phyloP scores from a whole-genome alignment of 2,888 invertebrate genomes.

The Xestia rhomboidea region DNA sequence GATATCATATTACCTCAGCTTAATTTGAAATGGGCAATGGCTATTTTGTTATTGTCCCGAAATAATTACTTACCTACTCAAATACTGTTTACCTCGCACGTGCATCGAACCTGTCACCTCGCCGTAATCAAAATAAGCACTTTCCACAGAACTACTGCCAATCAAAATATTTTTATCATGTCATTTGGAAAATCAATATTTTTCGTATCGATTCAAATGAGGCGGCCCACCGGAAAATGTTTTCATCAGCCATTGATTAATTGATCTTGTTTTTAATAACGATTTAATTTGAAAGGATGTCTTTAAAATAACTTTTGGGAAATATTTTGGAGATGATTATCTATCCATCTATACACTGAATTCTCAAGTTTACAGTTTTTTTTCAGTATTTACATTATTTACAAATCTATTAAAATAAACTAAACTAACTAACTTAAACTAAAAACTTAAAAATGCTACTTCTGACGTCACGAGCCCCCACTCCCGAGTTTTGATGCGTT shows the following conservation, averaged over 20 bases:
- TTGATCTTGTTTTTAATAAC: constrained; percentile 16
- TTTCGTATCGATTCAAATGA: not conserved
- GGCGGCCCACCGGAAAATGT: constrained; percentile 24
- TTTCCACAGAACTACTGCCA: constrained; percentile 22
- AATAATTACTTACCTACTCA: constrained; percentile 14
- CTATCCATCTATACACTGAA: too few relatives aligned
- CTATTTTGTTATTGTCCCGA: not conserved
- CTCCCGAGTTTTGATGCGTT: too few relatives aligned
- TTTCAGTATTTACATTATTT: too few relatives aligned
- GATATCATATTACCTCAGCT: not conserved
- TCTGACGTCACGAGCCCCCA: too few relatives aligned
- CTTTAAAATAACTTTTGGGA: too few relatives aligned
- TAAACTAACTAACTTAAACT: too few relatives aligned
- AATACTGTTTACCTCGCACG: constrained; percentile 6
- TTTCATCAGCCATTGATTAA: constrained; percentile 2
- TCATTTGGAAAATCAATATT: constrained; percentile 36
- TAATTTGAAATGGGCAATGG: not conserved
- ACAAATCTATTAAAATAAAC: too few relatives aligned
- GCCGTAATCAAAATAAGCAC: constrained; percentile 11
- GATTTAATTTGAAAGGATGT: not conserved
- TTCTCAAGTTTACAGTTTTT: too few relatives aligned
- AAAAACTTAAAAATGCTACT: too few relatives aligned
- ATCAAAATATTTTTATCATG: constrained; percentile 18
- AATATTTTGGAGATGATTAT: too few relatives aligned
- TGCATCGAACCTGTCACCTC: constrained; percentile 1